These are phyloP conservation scores for Panurus biarmicus DNA, from an alignment of 2,113 vertebrate genomes.

Conservation along the genomic window DNA sequence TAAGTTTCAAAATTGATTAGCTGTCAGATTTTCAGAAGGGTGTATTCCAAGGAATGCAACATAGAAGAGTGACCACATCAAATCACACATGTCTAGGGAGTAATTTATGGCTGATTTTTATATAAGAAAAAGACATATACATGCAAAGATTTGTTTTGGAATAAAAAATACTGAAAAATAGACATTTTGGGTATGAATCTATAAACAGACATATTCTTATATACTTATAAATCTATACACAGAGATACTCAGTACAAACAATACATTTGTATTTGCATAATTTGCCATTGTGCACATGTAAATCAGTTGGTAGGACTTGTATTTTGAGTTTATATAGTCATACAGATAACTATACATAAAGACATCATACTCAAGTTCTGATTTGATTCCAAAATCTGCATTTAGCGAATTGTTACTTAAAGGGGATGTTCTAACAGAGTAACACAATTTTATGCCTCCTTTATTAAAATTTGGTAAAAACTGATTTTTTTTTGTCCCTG, in stretches of 20 bases:
- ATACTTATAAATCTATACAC: background rate
- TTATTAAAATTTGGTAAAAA: conserved; percentile 45
- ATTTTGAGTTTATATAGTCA: conserved; percentile 23
- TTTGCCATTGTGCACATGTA: background rate
- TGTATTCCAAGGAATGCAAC: background rate
- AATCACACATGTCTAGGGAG: background rate
- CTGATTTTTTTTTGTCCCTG: background rate
- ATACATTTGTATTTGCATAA: background rate
- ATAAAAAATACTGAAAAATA: background rate
- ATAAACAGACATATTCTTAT: background rate
- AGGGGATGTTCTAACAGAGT: conserved; percentile 20
- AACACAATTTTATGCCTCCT: conserved; percentile 40
- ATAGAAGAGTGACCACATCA: background rate
- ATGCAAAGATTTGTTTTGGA: background rate
- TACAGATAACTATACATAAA: background rate
- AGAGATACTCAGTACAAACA: background rate
- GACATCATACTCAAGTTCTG: background rate
- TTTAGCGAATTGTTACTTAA: conserved; percentile 36
- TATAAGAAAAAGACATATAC: background rate
- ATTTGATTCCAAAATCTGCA: conserved; percentile 14
- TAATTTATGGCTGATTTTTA: background rate
- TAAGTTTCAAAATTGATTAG: background rate
- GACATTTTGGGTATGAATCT: background rate
- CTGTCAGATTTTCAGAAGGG: background rate
- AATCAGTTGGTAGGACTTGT: background rate